Base-by-base conservation (phyloP, 2,888 invertebrate species). In the Octonoba sinensis region DNA sequence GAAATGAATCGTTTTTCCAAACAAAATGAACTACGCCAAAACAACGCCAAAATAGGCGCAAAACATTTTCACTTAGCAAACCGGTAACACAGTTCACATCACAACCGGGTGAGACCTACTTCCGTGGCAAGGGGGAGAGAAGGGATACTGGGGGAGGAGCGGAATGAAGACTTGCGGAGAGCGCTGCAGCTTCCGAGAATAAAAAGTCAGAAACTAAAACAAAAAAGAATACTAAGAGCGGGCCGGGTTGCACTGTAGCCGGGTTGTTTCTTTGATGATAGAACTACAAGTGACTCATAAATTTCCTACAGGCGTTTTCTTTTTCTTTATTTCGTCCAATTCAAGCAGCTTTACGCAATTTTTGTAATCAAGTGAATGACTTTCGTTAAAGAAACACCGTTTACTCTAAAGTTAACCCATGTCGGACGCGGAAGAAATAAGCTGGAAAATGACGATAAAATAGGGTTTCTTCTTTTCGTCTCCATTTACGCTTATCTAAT, bases 71-170 rank as follows among this genome's bases (percentile, higher is more conserved):
- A 20, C 46, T 18, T 64, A 62, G 69, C 56, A 47, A 11, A 27
- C 60, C 44, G 4, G 36, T 12, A 18, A 49, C 36, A 60, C 20
- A 54, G 51, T 56, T 47, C 73, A 73, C 69, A 73, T 73, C 67
- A 73, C 79, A 81, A 73, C 73, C 79, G 79, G 79, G 79, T 69
- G 66, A 72, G 78, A 72, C 72, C 72, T 79, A 79, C 78, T 79
- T 79, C 78, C 78, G 73, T 44, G 66, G 27, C n/a, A 67, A 60
- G 79, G 78, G 78, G 79, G 72, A 69, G 36, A 62, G 46, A 13
- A 64, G 54, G 72, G 78, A 72, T 49, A 44, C 1, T 3, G 54
- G 51, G 20, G 27, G 79, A 62, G 49, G 46, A 70, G 49, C 22
- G 47, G 49, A 62, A 57, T 56, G 44, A 44, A 24, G 54, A 44